Percentiles rank a stretch among this genome's conserved stretches.
These are phyloP conservation scores for Tenebrio molitor DNA, from an alignment of 1,140 invertebrate species.

Conservation along the genomic window DNA sequence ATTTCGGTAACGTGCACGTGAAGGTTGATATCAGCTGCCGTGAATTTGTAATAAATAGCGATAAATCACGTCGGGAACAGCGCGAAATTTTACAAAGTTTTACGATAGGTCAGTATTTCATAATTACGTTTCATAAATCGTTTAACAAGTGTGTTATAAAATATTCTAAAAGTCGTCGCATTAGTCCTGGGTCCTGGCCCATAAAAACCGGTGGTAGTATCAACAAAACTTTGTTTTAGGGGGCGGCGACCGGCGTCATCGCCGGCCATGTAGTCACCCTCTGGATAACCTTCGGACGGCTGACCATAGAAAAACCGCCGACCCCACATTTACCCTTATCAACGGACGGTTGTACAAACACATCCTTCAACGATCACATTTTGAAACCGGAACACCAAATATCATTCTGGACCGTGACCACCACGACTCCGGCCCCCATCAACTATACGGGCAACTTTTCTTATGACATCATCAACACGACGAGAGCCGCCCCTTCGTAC, in stretches of 20 bases:
- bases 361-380: constrained; percentile 74
- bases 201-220: not conserved
- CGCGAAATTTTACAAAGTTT: not conserved
- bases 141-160: not conserved
- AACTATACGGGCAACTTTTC: constrained; percentile 50
- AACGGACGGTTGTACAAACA: constrained; percentile 75
- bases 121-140: not conserved
- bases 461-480: constrained; percentile 48
- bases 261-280: constrained; percentile 74
- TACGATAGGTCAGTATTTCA: not conserved
- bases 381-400: constrained; percentile 63
- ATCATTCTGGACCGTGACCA: constrained; percentile 53
- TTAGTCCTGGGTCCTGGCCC: not conserved
- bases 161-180: not conserved
- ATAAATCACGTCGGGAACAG: not conserved
- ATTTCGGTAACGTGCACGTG: not conserved
- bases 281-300: constrained; percentile 76
- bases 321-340: constrained; percentile 70
- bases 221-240: constrained; percentile 64
- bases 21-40: not conserved
- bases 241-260: constrained; percentile 78
- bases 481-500: constrained; percentile 55
- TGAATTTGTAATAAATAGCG: not conserved
- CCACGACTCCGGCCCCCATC: constrained; percentile 50
- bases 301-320: constrained; percentile 69